Conservation (phyloP, 2,113 vertebrate species). For the Hiodon tergisus region DNA sequence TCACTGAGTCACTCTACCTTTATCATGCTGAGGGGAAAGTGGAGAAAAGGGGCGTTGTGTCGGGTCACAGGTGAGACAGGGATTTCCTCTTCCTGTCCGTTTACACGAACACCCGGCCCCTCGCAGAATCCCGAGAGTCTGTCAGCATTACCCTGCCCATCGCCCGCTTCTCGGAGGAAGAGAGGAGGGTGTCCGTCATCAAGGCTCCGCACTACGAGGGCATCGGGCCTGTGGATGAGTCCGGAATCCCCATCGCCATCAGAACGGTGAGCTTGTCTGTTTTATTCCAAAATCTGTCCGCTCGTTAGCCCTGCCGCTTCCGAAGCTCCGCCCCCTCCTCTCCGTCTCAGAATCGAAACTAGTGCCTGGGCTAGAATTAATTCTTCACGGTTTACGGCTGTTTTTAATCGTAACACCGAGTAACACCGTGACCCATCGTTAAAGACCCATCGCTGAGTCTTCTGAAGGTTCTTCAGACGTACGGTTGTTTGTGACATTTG, state of each 20-base stretch:
- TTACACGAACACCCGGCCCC: background rate
- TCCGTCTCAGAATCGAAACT: background rate
- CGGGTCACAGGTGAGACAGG: background rate
- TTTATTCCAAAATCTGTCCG: no score
- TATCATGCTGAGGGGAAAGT: no score
- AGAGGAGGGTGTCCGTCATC: slow-evolving; percentile 86
- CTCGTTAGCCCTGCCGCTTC: no score
- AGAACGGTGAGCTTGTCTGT: slow-evolving; percentile 75
- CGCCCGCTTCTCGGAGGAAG: slow-evolving; percentile 85
- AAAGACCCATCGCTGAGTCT: no score
- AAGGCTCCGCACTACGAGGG: slow-evolving; percentile 93
- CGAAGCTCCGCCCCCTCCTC: background rate
- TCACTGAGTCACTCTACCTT: no score
- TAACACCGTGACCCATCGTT: no score
- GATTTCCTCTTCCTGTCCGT: background rate
- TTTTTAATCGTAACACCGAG: no score
- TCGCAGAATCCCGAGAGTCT: slow-evolving; percentile 67
- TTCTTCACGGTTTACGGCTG: no score
- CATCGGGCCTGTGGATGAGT: slow-evolving; percentile 89
- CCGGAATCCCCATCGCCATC: slow-evolving; percentile 91
- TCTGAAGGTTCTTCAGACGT: no score
- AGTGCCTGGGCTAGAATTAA: background rate
- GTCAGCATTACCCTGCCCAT: slow-evolving; percentile 80
- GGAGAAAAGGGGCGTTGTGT: background rate
- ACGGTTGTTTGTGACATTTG: no score